phyloP scores from a whole-genome alignment of 2,797 vertebrate genomes.

The Gambusia yucatana region DNA sequence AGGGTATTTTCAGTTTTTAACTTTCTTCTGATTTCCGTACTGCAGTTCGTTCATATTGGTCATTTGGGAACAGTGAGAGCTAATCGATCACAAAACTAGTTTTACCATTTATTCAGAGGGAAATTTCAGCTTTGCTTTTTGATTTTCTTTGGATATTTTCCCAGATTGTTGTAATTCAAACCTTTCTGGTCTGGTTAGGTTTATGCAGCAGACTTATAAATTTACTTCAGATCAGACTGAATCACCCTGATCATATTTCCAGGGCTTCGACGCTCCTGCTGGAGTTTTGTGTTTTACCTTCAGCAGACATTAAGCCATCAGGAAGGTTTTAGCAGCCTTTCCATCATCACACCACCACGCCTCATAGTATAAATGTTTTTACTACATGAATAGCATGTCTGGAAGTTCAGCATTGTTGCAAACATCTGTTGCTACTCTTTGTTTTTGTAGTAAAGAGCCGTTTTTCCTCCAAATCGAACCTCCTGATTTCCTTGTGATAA shows the following conservation, averaged over 20 bases:
- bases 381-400: slow-evolving; percentile 14
- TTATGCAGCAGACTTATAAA: background rate
- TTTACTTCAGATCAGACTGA: background rate
- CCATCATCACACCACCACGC: slow-evolving; percentile 1
- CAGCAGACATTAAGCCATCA: background rate
- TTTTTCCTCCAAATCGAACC: background rate
- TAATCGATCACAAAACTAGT: background rate
- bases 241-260: background rate
- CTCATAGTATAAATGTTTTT: slow-evolving; percentile 11
- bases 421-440: background rate
- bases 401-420: slow-evolving; percentile 6
- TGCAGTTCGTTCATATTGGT: background rate
- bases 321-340: slow-evolving; percentile 28
- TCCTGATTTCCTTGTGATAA: slow-evolving; percentile 24
- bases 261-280: background rate
- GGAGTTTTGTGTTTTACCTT: background rate
- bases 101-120: background rate
- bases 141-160: background rate
- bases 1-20: background rate
- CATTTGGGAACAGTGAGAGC: background rate
- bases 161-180: background rate
- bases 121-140: background rate
- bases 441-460: background rate
- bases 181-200: background rate
- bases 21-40: background rate